phyloP scores from a whole-genome alignment of 1,140 invertebrate genomes.

The Anagrus nilaparvatae region DNA sequence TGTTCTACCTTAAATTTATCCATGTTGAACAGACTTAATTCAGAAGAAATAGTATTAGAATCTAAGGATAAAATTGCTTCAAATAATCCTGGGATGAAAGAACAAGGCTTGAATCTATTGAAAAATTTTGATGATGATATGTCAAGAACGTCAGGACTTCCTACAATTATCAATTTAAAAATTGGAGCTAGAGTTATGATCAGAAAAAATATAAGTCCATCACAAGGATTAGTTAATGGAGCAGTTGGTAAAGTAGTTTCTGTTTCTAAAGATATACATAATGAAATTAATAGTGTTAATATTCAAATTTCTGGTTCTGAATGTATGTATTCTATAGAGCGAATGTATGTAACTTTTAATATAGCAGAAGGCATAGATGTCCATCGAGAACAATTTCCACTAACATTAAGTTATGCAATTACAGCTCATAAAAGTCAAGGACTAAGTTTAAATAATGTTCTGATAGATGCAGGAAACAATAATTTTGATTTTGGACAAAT shows the following conservation, averaged over 20 bases:
- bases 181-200: conserved; percentile 23
- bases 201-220: conserved; percentile 24
- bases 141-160: not conserved
- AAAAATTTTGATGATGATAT: conserved; percentile 13
- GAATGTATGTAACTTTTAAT: conserved; percentile 16
- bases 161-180: conserved; percentile 11
- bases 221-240: conserved; percentile 25
- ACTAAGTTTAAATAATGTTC: conserved; percentile 12
- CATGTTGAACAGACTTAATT: conserved; percentile 19
- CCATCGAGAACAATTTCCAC: conserved; percentile 22
- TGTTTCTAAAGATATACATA: conserved; percentile 10
- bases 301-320: conserved; percentile 14
- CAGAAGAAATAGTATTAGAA: conserved; percentile 20
- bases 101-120: conserved; percentile 13
- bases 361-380: conserved; percentile 13
- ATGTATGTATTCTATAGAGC: too few species aligned
- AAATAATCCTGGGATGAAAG: conserved; percentile 11
- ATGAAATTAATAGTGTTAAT: conserved; percentile 12
- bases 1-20: conserved; percentile 17
- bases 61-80: conserved; percentile 18
- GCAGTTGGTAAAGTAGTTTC: conserved; percentile 20
- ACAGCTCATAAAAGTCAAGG: conserved; percentile 26
- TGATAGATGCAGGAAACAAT: conserved; percentile 14
- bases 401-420: conserved; percentile 19
- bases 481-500: too few species aligned